phyloP scores from a whole-genome alignment of 2,113 vertebrate genomes.

The Lophura nycthemera region DNA sequence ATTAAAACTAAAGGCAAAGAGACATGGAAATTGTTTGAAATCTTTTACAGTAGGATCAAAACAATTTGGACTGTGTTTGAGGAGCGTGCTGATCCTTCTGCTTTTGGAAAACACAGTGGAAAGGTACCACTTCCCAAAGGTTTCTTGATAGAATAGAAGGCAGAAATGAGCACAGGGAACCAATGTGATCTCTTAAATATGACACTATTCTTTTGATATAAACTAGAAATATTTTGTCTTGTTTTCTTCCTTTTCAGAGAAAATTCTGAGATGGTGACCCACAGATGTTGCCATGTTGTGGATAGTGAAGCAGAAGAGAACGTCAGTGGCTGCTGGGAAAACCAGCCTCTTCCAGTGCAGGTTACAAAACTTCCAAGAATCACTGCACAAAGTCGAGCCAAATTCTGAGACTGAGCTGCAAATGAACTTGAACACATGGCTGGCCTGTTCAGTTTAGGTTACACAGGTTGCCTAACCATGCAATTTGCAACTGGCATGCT shows the following conservation, averaged over 20 bases:
- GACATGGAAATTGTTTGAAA: neutral
- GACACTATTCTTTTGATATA: neutral
- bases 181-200: neutral
- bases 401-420: neutral
- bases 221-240: neutral
- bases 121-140: neutral
- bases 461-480: neutral
- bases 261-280: neutral
- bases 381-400: neutral
- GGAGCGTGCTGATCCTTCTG: neutral
- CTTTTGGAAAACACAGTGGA: neutral
- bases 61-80: rapidly evolving
- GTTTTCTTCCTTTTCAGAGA: neutral
- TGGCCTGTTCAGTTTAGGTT: neutral
- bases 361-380: neutral
- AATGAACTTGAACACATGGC: rapidly evolving
- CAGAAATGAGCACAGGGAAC: neutral
- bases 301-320: neutral
- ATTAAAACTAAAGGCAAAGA: neutral
- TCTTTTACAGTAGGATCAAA: neutral
- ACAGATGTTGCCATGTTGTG: rapidly evolving
- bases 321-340: neutral
- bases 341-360: neutral
- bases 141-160: neutral
- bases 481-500: neutral